Conservation (phyloP, 2,888 invertebrate genomes). For the Cerceris ruficornis region DNA sequence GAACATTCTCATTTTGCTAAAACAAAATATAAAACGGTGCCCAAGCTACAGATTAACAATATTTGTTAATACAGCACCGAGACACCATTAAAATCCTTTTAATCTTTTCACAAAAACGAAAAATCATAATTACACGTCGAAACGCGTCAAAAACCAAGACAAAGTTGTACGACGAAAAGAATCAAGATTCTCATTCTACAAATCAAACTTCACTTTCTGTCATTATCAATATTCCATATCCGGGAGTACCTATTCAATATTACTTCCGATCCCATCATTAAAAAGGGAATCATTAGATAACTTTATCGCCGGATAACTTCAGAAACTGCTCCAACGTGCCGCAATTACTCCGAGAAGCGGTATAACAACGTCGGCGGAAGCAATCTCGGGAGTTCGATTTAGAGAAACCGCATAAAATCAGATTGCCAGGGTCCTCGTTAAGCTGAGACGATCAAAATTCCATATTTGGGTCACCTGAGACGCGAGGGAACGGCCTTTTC, state of each 20-base stretch:
- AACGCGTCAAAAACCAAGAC: too few relatives aligned
- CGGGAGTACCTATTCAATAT: not conserved
- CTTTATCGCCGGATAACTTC: not conserved
- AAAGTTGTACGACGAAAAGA: too few relatives aligned
- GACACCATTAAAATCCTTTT: too few relatives aligned
- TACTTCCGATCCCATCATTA: not conserved
- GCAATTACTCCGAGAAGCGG: not conserved
- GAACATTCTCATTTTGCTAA: constrained; percentile 15
- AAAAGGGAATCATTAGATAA: not conserved
- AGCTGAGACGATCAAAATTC: constrained; percentile 54
- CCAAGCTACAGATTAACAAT: not conserved
- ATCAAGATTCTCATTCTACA: too few relatives aligned
- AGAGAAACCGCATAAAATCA: constrained; percentile 14
- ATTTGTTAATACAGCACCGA: too few relatives aligned
- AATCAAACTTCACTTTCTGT: too few relatives aligned
- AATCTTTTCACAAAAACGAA: too few relatives aligned
- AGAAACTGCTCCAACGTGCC: too few relatives aligned
- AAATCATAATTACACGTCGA: too few relatives aligned
- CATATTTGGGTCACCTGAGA: constrained; percentile 65
- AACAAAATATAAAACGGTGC: not conserved
- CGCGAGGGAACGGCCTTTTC: constrained; percentile 34
- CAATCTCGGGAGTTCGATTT: constrained; percentile 18
- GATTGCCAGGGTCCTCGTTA: constrained; percentile 36
- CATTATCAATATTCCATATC: too few relatives aligned
- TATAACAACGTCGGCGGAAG: constrained; percentile 8